Conservation (phyloP, 2,797 vertebrate genomes). For the Enteromius thamalakanensis region DNA sequence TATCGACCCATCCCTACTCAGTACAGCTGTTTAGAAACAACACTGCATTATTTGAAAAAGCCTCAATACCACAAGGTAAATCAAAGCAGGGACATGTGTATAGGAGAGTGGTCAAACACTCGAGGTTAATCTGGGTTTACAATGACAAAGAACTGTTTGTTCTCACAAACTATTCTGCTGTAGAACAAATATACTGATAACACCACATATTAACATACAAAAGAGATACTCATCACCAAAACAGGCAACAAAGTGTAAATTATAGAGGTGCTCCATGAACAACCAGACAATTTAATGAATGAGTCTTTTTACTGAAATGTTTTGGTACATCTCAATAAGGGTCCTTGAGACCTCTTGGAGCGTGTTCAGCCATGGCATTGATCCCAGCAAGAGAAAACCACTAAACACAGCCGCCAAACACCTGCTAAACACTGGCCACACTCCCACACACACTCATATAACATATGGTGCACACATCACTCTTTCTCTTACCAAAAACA, state of each 20-base stretch:
- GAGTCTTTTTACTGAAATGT: conserved; percentile 35
- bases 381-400: conserved; percentile 39
- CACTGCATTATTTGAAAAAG: not conserved
- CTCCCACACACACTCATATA: conserved; percentile 29
- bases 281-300: conserved; percentile 12
- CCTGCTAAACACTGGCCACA: conserved; percentile 48
- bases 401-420: conserved; percentile 55
- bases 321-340: conserved; percentile 67
- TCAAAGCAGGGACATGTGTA: conserved; percentile 4
- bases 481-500: conserved; percentile 38
- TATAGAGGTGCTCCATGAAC: conserved; percentile 4
- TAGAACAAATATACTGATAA: conserved; percentile 13
- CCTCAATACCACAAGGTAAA: not conserved
- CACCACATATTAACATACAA: not conserved
- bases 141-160: conserved; percentile 20
- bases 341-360: conserved; percentile 49
- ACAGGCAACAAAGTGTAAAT: conserved; percentile 10
- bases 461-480: conserved; percentile 20
- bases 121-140: conserved; percentile 30
- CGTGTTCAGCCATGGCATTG: conserved; percentile 60
- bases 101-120: conserved; percentile 12
- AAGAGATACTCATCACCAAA: not conserved
- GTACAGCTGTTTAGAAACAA: not conserved
- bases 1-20: too few species aligned
- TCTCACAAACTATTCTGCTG: not conserved